phyloP scores from a whole-genome alignment of 2,888 invertebrate species.

The Tridacna gigas region DNA sequence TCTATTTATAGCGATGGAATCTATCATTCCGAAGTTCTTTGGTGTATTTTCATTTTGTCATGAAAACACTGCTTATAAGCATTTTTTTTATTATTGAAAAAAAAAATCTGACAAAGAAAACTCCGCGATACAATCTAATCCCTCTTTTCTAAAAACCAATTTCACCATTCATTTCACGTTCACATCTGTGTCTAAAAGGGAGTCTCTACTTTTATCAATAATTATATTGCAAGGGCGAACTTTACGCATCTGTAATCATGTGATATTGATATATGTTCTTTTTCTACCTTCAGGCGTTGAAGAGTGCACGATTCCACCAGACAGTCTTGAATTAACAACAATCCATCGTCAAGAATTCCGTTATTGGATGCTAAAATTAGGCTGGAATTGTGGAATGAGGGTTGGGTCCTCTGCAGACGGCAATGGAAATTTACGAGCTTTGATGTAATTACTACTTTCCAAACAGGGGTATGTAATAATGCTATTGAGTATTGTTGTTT shows the following conservation, averaged over 20 bases:
- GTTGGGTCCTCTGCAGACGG: too few relatives aligned
- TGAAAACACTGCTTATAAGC: too few relatives aligned
- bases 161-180: background rate
- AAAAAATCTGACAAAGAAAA: too few relatives aligned
- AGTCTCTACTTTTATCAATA: constrained; percentile 7
- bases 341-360: background rate
- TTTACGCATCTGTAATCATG: background rate
- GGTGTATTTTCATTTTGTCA: too few relatives aligned
- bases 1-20: too few relatives aligned
- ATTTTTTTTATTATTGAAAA: too few relatives aligned
- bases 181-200: background rate
- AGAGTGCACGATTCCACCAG: constrained; percentile 13
- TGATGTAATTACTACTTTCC: too few relatives aligned
- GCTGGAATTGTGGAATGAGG: background rate
- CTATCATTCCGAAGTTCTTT: too few relatives aligned
- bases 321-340: background rate
- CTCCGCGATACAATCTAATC: background rate
- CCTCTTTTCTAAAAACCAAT: background rate
- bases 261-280: constrained; percentile 23
- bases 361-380: background rate
- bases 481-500: too few relatives aligned
- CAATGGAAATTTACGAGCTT: too few relatives aligned
- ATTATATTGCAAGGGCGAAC: constrained; percentile 1
- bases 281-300: constrained; percentile 26
- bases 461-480: too few relatives aligned